These are phyloP conservation scores for Excalfactoria chinensis DNA, from an alignment of 2,113 vertebrate genomes.

Conservation along the genomic window DNA sequence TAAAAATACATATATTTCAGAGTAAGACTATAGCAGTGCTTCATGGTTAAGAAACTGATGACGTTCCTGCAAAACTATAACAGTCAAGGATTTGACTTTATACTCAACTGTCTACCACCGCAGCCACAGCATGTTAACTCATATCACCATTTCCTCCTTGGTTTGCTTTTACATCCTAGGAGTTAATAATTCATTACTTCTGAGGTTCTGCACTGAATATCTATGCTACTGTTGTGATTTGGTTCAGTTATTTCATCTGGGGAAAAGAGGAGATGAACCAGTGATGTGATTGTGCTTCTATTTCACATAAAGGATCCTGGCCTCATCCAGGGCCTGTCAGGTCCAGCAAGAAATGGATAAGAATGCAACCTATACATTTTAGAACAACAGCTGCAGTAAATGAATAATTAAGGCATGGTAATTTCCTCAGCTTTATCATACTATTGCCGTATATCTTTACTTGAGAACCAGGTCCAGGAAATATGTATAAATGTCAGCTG, in stretches of 20 bases:
- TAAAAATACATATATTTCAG: not conserved
- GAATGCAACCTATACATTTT: fast-evolving
- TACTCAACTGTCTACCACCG: not conserved
- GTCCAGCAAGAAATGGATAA: not conserved
- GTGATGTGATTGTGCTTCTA: not conserved
- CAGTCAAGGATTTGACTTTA: not conserved
- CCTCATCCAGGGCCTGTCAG: not conserved
- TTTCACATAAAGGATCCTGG: not conserved
- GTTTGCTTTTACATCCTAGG: not conserved
- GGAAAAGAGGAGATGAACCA: not conserved
- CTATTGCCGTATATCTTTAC: not conserved
- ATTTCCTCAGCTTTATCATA: not conserved
- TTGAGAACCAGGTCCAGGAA: not conserved
- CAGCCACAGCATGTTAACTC: not conserved
- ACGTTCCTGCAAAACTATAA: not conserved
- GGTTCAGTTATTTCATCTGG: not conserved
- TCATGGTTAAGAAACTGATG: not conserved
- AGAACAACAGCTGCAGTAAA: not conserved
- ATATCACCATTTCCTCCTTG: not conserved
- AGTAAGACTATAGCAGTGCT: not conserved
- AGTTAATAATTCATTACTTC: not conserved
- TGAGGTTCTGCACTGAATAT: not conserved
- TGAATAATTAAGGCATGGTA: not conserved
- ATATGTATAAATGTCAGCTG: not conserved
- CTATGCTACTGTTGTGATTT: not conserved